Evolutionary conservation across 2,888 invertebrate genomes (phyloP), one percentile per base, ranked within the genome.

Genomic region (Epinotia brunnichana): DNA sequence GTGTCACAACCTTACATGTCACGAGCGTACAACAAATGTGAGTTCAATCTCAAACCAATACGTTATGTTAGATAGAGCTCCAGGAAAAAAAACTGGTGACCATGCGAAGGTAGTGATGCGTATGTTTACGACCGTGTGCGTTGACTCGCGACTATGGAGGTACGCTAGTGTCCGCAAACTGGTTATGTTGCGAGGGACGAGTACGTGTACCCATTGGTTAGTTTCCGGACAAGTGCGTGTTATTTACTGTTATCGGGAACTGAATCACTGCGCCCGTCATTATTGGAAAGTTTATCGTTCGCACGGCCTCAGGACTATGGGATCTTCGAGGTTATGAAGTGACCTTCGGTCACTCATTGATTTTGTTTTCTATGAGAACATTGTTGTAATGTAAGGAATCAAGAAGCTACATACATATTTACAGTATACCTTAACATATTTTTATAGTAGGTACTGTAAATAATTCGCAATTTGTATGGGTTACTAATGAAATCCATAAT

Each of bases 41-140:
- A 48, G n/a, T 48, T 4, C 7, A 7, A 48, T n/a, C 4, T n/a
- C 48, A 48, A 48, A 48, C 48, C 48, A 15, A 15, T 44, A 48
- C 48, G n/a, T 48, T 48, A 48, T n/a, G 7, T 48, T 4, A 4
- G 15, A 44, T 15, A 48, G 35, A 35, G 48, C 21, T 21, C 4
- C 56, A 56, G 56, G 72, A 67, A 68, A 62, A 68, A 62, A 62
- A 62, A 59, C 57, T 63, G 63, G 41, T 29, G 73, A 73, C 63
- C 62, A 69, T 73, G 73, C 69, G 19, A 24, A 68, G 77, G 77
- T 78, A 77, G 75, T 80, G 79, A 80, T 80, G 80, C 78, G 79
- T 80, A 79, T 70, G 78, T 79, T 78, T 79, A 81, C 74, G 77
- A 73, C 69, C 75, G 77, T 75, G 77, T 68, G 74, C 75, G 72